Base-by-base conservation (phyloP, 2,113 vertebrate species). In the Seriola aureovittata region DNA sequence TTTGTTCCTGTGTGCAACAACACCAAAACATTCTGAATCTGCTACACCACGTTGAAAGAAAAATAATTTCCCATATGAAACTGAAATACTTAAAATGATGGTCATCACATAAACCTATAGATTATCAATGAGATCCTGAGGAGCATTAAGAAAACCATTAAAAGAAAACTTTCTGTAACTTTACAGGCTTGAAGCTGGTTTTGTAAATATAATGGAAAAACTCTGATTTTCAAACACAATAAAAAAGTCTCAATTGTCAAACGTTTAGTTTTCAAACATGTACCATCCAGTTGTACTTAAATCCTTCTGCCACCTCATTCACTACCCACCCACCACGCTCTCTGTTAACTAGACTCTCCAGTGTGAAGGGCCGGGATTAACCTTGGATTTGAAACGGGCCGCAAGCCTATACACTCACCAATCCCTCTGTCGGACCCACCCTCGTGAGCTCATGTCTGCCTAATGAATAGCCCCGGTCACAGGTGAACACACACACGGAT, bases 331-430 rank as follows among this genome's bases (percentile, higher is more conserved):
- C 90, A 89, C 85, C 84, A 50, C 70, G 81, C 58, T 84, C 66
- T 86, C 78, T 85, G 87, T 76, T 92, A 86, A 84, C 85, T 44
- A 62, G 78, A 78, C 88, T 80, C 62, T 85, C 60, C 87, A 19
- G 68, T 78, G 85, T 87, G 86, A 95, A 93, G 91, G 82, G 85
- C 79, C 81, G 25, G 92, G 95, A 96, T 96, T 95, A 96, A 92
- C 88, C 88, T 88, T 89, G 82, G 93, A 94, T 93, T 92, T 92
- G 79, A 89, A 78, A 70, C 17, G 0, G 83, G 75, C 81, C 12
- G 4, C 63, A 81, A 74, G 80, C 81, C 82, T 69, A 80, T 86
- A 84, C 50, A 91, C 75, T 85, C 78, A 76, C 48, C 82, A 62
- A 85, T 78, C 70, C 81, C 58, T 74, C 58, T 64, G 85, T 86